Conservation (phyloP, 2,113 vertebrate genomes). For the Upupa epops region DNA sequence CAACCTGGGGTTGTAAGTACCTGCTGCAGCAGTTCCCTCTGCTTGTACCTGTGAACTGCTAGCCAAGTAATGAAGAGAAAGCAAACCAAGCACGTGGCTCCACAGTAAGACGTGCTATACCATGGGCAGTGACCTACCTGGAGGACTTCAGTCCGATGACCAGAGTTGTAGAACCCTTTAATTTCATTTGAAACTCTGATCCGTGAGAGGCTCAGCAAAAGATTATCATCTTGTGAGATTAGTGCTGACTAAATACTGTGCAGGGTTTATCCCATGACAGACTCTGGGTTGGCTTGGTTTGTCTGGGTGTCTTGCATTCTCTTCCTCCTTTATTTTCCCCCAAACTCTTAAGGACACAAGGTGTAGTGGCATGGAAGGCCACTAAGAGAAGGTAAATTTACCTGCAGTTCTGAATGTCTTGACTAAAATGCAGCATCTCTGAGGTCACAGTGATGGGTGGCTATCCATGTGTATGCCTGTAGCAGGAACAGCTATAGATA, state of each 20-base stretch:
- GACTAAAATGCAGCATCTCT: neutral
- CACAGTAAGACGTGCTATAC: neutral
- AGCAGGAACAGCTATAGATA: neutral
- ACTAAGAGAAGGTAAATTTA: neutral
- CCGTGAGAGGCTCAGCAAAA: neutral
- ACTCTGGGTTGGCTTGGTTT: neutral
- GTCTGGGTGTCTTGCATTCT: neutral
- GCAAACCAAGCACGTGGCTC: neutral
- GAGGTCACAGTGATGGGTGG: neutral
- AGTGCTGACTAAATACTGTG: neutral
- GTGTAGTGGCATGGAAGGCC: neutral
- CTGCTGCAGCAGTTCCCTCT: neutral
- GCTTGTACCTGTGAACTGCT: neutral
- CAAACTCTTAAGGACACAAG: neutral
- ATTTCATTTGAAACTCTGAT: constrained; percentile 21
- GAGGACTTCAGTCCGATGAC: neutral
- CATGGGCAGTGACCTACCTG: fast-evolving
- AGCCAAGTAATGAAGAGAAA: neutral
- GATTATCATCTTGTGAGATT: constrained; percentile 5
- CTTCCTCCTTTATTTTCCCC: neutral
- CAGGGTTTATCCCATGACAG: neutral
- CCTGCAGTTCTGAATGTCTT: neutral
- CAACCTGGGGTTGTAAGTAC: neutral
- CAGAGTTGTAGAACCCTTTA: neutral
- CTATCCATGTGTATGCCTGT: neutral